Percentiles rank a stretch among this genome's conserved stretches.
Evolutionary conservation across 2,113 vertebrate species (phyloP).

Genomic region (Xyrauchen texanus): DNA sequence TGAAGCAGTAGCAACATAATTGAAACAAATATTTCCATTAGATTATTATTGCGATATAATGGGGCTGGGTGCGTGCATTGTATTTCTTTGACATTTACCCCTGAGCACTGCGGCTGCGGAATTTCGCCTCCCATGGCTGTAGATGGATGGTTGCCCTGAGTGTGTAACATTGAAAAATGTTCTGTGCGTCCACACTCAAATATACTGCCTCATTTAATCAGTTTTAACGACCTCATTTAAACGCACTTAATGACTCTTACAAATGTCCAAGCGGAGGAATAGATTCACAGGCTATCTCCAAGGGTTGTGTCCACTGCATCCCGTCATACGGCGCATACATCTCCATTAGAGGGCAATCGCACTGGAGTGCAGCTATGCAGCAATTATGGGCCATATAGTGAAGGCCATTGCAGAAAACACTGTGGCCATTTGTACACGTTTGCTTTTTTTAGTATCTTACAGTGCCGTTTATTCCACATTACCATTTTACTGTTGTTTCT

Average conservation of each 20-base stretch:
- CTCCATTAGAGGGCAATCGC: conserved; percentile 65
- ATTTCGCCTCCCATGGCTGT: conserved; percentile 34
- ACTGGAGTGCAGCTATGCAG: conserved; percentile 55
- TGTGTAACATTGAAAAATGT: conserved; percentile 56
- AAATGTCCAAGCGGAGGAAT: conserved; percentile 68
- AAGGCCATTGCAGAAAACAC: conserved; percentile 33
- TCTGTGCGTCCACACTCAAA: conserved; percentile 58
- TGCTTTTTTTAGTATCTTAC: neutral
- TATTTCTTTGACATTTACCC: conserved; percentile 48
- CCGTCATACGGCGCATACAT: conserved; percentile 58
- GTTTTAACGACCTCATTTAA: conserved; percentile 75
- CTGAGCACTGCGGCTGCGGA: conserved; percentile 29
- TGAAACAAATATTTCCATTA: conserved; percentile 46
- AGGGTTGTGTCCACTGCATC: conserved; percentile 61
- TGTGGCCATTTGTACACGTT: conserved; percentile 28
- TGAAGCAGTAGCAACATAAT: neutral
- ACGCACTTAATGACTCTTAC: conserved; percentile 74
- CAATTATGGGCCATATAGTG: conserved; percentile 58
- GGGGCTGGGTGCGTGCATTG: conserved; percentile 51
- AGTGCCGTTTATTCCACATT: conserved; percentile 4
- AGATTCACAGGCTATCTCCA: conserved; percentile 65
- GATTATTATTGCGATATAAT: conserved; percentile 50
- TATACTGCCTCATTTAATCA: conserved; percentile 72
- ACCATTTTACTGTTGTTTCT: conserved; percentile 1
- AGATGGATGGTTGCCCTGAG: conserved; percentile 59